Evolutionary conservation across 2,113 vertebrate species (phyloP).

Genomic region (Pedionomus torquatus): DNA sequence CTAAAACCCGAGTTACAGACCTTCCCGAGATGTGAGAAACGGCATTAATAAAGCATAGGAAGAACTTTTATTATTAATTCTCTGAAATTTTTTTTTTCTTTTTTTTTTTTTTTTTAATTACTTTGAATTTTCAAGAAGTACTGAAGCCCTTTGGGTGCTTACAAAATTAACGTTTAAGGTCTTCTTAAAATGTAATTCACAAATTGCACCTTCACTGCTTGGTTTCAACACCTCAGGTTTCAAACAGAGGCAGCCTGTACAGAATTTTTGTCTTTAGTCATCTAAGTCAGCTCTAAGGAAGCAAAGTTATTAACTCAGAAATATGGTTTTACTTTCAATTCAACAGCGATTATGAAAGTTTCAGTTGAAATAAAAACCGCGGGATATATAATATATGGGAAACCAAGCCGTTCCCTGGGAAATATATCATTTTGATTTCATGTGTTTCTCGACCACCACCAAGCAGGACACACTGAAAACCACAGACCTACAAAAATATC

Average conservation of each 20-base stretch:
- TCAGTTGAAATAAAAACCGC: background rate
- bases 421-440: background rate
- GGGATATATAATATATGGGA: background rate
- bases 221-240: background rate
- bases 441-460: background rate
- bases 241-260: background rate
- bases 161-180: background rate
- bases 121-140: background rate
- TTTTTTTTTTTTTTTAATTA: background rate
- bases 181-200: background rate
- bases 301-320: background rate
- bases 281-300: background rate
- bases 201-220: background rate
- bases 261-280: background rate
- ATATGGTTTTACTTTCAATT: background rate
- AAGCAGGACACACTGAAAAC: background rate
- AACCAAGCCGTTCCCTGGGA: background rate
- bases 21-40: background rate
- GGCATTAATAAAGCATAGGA: background rate
- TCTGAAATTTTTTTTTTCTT: background rate
- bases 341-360: background rate
- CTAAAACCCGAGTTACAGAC: background rate
- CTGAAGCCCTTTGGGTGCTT: background rate
- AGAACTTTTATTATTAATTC: too few species aligned
- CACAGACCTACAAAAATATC: background rate